A percentile compares a stretch with the other conserved stretches of the same genome.
phyloP scores from a whole-genome alignment of 2,113 vertebrate species.

The Ramphastos sulfuratus region DNA sequence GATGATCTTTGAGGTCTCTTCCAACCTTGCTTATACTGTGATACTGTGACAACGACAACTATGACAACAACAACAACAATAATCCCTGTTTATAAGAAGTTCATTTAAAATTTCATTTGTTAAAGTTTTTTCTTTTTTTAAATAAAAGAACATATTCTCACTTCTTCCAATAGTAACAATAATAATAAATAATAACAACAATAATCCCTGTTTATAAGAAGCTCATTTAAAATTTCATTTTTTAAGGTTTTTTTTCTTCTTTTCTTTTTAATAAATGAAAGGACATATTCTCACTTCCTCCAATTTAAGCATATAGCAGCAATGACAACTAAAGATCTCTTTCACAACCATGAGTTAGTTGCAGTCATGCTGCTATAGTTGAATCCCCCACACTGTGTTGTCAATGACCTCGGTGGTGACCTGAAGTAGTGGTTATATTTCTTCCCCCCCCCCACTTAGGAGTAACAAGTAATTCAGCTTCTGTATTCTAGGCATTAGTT shows the following conservation, averaged over 20 bases:
- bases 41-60: no score
- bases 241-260: background rate
- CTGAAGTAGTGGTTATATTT: constrained; percentile 41
- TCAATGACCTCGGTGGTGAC: constrained; percentile 49
- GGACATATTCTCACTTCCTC: background rate
- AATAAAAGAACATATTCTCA: background rate
- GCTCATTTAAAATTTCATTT: background rate
- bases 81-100: background rate
- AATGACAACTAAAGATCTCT: constrained; percentile 8
- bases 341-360: constrained; percentile 8
- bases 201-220: background rate
- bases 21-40: no score
- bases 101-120: background rate
- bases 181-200: no score
- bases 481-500: constrained; percentile 17
- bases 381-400: constrained; percentile 34
- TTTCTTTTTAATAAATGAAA: background rate
- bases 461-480: constrained; percentile 38
- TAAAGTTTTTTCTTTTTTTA: background rate
- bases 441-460: background rate
- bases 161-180: background rate
- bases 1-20: no score
- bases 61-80: no score
- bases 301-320: background rate
- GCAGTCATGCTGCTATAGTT: constrained; percentile 34